Conservation (phyloP, 2,888 invertebrate genomes). For the Deilephila elpenor region DNA sequence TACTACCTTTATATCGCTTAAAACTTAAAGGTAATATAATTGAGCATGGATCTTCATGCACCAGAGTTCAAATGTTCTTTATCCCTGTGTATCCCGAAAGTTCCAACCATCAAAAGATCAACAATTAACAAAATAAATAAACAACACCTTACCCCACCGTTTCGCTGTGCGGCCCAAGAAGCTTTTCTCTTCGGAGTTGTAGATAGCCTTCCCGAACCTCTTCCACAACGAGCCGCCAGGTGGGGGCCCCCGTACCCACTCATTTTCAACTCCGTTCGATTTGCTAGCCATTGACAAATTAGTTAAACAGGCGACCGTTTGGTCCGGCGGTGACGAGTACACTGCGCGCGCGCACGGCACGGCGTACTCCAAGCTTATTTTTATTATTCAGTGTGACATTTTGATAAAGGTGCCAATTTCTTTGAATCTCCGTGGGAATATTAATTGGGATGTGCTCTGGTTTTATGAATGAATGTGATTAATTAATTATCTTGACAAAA, state of each 20-base stretch:
- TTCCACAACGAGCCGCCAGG: slow-evolving; percentile 56
- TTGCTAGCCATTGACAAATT: slow-evolving; percentile 57
- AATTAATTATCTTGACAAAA: not conserved
- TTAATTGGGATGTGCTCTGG: not conserved
- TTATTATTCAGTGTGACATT: slow-evolving; percentile 30
- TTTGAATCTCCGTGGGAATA: not conserved
- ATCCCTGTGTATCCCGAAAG: not conserved
- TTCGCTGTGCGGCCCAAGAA: slow-evolving; percentile 74
- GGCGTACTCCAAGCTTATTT: slow-evolving; percentile 27
- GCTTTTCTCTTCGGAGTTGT: slow-evolving; percentile 72
- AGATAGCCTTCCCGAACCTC: slow-evolving; percentile 61
- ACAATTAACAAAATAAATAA: not conserved
- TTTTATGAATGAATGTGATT: slow-evolving; percentile 16
- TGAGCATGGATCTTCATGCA: too few species aligned
- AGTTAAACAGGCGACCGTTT: slow-evolving; percentile 47
- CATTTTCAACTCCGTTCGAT: slow-evolving; percentile 66
- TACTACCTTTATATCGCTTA: too few species aligned
- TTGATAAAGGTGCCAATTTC: slow-evolving; percentile 31
- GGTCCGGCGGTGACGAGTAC: slow-evolving; percentile 45
- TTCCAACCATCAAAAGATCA: not conserved
- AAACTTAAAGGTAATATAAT: too few species aligned
- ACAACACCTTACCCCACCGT: slow-evolving; percentile 71
- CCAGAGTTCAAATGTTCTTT: too few species aligned
- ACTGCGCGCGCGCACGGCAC: slow-evolving; percentile 58
- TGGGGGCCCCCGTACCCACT: slow-evolving; percentile 73